Conservation (phyloP, 2,797 vertebrate species). For the Cottoperca gobio region DNA sequence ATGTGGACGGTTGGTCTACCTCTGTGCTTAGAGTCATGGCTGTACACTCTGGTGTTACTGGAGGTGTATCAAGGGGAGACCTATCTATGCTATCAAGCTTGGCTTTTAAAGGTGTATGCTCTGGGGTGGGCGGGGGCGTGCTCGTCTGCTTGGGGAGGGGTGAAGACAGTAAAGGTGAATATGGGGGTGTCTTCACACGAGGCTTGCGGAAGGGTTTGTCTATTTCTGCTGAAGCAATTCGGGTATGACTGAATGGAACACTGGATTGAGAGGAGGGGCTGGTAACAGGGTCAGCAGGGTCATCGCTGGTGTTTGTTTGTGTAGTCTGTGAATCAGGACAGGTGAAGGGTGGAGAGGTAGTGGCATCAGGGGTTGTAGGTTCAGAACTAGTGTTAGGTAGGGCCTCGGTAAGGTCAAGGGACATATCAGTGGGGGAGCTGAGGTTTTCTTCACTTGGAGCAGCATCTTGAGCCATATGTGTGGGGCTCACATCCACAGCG, state of each 20-base stretch:
- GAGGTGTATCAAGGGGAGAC: conserved; percentile 49
- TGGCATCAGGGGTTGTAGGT: background rate
- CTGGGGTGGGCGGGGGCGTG: conserved; percentile 57
- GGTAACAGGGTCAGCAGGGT: conserved; percentile 14
- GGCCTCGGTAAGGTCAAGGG: conserved; percentile 11
- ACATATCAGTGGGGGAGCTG: conserved; percentile 1
- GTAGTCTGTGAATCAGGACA: conserved; percentile 23
- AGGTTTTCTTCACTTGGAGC: conserved; percentile 26
- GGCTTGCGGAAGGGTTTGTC: conserved; percentile 64
- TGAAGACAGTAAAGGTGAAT: conserved; percentile 48
- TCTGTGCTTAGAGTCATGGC: conserved; percentile 21
- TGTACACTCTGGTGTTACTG: conserved; percentile 24
- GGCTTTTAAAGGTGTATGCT: conserved; percentile 56
- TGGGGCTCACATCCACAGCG: conserved; percentile 13
- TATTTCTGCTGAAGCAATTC: conserved; percentile 61
- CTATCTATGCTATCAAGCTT: conserved; percentile 59
- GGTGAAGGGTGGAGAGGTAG: background rate
- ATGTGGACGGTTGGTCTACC: conserved; percentile 59
- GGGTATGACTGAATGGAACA: conserved; percentile 33
- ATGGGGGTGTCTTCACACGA: conserved; percentile 38
- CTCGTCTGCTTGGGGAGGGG: conserved; percentile 14
- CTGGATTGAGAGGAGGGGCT: conserved; percentile 61
- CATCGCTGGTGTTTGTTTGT: conserved; percentile 15
- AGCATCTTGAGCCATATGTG: conserved; percentile 6
- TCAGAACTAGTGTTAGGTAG: conserved; percentile 3